phyloP scores from a whole-genome alignment of 2,113 vertebrate genomes.

The Hemibagrus wyckioides region DNA sequence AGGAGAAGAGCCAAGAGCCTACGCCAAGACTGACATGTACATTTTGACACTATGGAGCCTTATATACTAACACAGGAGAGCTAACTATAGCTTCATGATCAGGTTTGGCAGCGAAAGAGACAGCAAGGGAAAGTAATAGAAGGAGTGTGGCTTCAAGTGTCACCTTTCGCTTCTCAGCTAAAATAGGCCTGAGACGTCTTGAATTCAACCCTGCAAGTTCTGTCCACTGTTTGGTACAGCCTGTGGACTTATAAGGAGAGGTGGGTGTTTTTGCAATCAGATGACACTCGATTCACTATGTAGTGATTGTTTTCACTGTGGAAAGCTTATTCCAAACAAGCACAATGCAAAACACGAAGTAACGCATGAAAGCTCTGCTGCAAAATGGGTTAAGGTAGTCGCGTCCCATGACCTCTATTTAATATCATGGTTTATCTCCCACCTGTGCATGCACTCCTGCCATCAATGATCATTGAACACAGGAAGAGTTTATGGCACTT shows the following conservation, averaged over 20 bases:
- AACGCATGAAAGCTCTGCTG: neutral
- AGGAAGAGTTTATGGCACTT: neutral
- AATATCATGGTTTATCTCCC: neutral
- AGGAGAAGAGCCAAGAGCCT: conserved; percentile 71
- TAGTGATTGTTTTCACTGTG: conserved; percentile 43
- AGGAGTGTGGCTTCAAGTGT: conserved; percentile 64
- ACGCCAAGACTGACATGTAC: conserved; percentile 75
- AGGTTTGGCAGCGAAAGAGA: conserved; percentile 75
- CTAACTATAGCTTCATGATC: conserved; percentile 78
- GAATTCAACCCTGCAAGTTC: conserved; percentile 71
- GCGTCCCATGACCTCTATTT: neutral
- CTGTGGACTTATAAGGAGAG: conserved; percentile 73
- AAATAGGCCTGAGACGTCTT: conserved; percentile 73
- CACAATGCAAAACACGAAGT: neutral
- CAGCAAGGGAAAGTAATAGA: conserved; percentile 68
- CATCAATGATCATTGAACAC: neutral
- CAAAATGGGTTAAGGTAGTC: neutral
- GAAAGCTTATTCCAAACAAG: neutral
- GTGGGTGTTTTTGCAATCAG: conserved; percentile 22
- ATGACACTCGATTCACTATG: conserved; percentile 38
- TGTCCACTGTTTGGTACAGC: conserved; percentile 63
- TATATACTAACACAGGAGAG: conserved; percentile 71
- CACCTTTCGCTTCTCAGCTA: conserved; percentile 65
- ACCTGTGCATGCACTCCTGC: neutral
- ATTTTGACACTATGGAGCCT: conserved; percentile 59